Conservation (phyloP, 2,113 vertebrate genomes). For the Atherinomorus stipes region DNA sequence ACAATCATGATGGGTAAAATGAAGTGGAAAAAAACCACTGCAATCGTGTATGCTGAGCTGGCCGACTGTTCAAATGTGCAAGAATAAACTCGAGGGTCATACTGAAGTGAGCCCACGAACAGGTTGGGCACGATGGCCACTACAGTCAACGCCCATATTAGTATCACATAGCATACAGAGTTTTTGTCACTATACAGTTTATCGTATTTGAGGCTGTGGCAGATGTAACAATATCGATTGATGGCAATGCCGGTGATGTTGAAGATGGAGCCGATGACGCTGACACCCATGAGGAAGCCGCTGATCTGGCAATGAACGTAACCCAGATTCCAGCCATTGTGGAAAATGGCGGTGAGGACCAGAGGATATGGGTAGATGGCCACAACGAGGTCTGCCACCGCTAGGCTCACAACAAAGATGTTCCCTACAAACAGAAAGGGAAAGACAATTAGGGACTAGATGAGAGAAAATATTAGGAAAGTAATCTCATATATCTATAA, state of each 20-base stretch:
- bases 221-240: slow-evolving; percentile 97
- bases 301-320: slow-evolving; percentile 94
- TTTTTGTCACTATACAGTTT: slow-evolving; percentile 92
- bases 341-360: slow-evolving; percentile 92
- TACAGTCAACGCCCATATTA: slow-evolving; percentile 92
- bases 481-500: too few species aligned
- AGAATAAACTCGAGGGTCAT: slow-evolving; percentile 93
- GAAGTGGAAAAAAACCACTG: slow-evolving; percentile 97
- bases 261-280: slow-evolving; percentile 96
- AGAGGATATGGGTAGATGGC: slow-evolving; percentile 96
- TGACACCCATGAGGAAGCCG: slow-evolving; percentile 95
- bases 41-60: slow-evolving; percentile 92
- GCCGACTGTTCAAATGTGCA: slow-evolving; percentile 94
- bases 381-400: slow-evolving; percentile 94
- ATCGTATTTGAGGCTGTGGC: slow-evolving; percentile 95
- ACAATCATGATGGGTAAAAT: slow-evolving; percentile 93
- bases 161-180: slow-evolving; percentile 89
- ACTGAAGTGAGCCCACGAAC: slow-evolving; percentile 90
- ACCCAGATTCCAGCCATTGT: slow-evolving; percentile 93
- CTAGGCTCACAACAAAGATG: slow-evolving; percentile 83
- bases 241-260: slow-evolving; percentile 97
- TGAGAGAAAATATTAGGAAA: too few species aligned
- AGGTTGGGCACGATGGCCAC: slow-evolving; percentile 94
- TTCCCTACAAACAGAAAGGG: slow-evolving; percentile 80
- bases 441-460: slow-evolving; percentile 8